Conservation (phyloP, 2,113 vertebrate genomes). For the Chionodraco myersi region DNA sequence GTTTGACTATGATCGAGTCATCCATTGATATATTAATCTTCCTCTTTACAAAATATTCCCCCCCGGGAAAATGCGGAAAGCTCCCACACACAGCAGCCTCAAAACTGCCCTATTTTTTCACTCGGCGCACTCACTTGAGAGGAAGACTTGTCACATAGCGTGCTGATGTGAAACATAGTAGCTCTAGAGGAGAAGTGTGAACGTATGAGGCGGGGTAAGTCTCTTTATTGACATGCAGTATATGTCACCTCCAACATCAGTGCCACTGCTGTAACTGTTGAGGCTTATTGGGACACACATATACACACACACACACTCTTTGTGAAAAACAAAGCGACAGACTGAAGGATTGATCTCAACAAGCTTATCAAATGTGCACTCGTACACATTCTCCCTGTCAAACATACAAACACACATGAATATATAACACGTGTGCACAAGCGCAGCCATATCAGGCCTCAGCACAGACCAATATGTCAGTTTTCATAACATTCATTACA, state of each 20-base stretch:
- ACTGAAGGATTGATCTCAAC: constrained; percentile 21
- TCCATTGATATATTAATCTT: constrained; percentile 67
- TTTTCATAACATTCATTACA: not conserved
- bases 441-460: not conserved
- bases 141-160: constrained; percentile 49
- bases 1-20: constrained; percentile 71
- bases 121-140: constrained; percentile 14
- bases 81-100: constrained; percentile 37
- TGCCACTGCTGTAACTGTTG: constrained; percentile 24
- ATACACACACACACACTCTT: not conserved
- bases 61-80: constrained; percentile 36
- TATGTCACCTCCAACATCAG: constrained; percentile 59
- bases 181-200: constrained; percentile 23
- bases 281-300: not conserved
- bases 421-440: not conserved
- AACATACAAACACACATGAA: not conserved
- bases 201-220: constrained; percentile 29
- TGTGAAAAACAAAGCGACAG: not conserved
- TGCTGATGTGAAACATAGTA: constrained; percentile 49
- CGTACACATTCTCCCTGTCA: not conserved
- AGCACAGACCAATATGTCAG: not conserved
- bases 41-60: constrained; percentile 58
- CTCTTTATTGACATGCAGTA: constrained; percentile 59
- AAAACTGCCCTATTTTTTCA: constrained; percentile 59
- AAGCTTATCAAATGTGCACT: constrained; percentile 12